Conservation (phyloP, 2,113 vertebrate species). For the Psilopsiagon aymara region DNA sequence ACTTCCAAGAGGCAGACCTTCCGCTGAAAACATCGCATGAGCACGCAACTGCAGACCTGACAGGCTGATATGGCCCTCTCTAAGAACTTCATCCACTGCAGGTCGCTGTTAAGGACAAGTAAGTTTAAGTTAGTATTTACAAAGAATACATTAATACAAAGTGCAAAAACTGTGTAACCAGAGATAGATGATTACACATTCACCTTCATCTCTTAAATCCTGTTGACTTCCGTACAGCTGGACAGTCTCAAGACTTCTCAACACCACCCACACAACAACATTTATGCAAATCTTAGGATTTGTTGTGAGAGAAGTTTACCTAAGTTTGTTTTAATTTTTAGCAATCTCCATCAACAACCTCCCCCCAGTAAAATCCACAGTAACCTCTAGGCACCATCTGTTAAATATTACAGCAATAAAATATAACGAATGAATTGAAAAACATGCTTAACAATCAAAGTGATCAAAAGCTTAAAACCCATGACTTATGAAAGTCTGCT, state of each 20-base stretch:
- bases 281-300: neutral
- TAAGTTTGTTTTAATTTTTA: neutral
- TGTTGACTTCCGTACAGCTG: neutral
- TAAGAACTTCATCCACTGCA: constrained; percentile 86
- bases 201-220: neutral
- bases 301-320: neutral
- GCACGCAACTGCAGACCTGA: constrained; percentile 95
- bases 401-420: neutral
- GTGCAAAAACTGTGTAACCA: neutral
- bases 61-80: constrained; percentile 93
- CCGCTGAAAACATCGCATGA: constrained; percentile 96
- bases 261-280: neutral
- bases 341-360: neutral
- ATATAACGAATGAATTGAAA: neutral
- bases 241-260: neutral
- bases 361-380: neutral
- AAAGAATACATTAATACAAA: neutral
- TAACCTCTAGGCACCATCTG: no score
- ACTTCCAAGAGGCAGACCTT: constrained; percentile 88
- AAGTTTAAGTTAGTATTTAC: neutral
- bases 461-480: neutral
- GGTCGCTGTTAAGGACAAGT: constrained; percentile 81
- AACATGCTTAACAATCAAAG: neutral
- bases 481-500: neutral
- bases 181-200: neutral